Base-by-base conservation (phyloP, 2,113 vertebrate genomes). In the Halichoeres trimaculatus region DNA sequence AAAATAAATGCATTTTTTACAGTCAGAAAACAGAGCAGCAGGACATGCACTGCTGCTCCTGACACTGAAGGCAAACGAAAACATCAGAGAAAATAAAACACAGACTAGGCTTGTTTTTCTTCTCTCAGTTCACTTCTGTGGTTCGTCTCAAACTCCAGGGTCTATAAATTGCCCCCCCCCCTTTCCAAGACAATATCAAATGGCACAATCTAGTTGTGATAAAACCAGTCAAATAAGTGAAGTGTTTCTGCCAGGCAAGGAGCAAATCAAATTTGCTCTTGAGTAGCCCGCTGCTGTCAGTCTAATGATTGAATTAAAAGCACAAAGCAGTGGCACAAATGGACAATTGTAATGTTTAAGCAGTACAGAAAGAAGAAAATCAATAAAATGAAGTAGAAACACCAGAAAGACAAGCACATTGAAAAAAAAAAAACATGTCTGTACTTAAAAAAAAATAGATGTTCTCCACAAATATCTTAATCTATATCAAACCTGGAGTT, bases 1-100 rank as follows among this genome's bases (percentile, higher is more conserved):
- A 89, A 94, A 94, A 93, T 93, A 94, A 94, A 95, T 94, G 93
- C 93, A 93, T 93, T 93, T 86, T 94, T 92, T 94, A 94, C 93
- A 95, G 91, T 93, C 93, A 88, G 83, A 92, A 88, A 92, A 81
- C 58, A 82, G 84, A 83, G 23, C 85, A 92, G 88, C 89, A 93
- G 89, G 91, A 82, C 93, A 95, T 93, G 92, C 93, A 90, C 86
- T 19, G 74, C 85, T 68, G 83, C 85, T 89, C 84, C 74, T 24
- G 88, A 91, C 85, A 87, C 86, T 76, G 83, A 78, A 91, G 87
- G 81, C 85, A 89, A 90, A 90, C 72, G 86, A 83, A 90, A 78
- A 75, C 55, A 70, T 70, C 66, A 77, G 79, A 90, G 54, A 72
- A 71, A 88, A 58, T 68, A 71, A 43, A 83, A 35, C n/a, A 51